Base-by-base conservation (phyloP, 2,888 invertebrate genomes). In the Temnothorax unifasciatus region DNA sequence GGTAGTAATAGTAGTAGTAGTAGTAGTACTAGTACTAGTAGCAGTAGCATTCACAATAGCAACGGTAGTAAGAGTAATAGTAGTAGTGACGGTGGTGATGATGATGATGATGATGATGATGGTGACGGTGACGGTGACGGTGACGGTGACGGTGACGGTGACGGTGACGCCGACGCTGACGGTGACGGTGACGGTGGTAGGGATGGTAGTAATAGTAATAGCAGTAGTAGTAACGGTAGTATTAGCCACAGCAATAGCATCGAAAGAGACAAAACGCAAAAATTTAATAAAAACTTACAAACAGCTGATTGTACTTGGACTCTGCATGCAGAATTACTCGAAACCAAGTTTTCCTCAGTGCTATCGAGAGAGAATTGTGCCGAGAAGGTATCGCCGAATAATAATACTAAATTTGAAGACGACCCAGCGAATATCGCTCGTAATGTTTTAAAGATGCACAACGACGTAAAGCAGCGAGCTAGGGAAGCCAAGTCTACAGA, bases 201-300 rank as follows among this genome's bases (percentile, higher is more conserved):
- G 8, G 3, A 9, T 11, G 25, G 3, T 21, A 41, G 1, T 38
- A 18, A 3, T 11, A 18, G 2, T 41, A 15, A 3, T 50, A 8
- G 21, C 21, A 41, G 41, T 61, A 77, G 15, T 9, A 25, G 11
- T n/a, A n/a, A n/a, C n/a, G n/a, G n/a, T 25, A 89, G 87, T 41
- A 88, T 82, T 38, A 82, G 50, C 15, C 87, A 44, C 15, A 73
- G 86, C 77, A 90, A 86, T 34, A 92, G 88, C 76, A 90, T 87
- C 77, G 91, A 92, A 57, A 87, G 75, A 57, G 90, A 92, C 52
- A 41, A 89, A 77, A 34, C 34, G 34, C 34, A 34, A 34, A 34
- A 34, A 34, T 89, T 90, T 11, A 92, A 59, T 13, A 86, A 88
- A 63, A 87, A 87, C 64, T 82, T 86, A 13, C 90, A 87, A 73